Base-by-base conservation (phyloP, 1,140 invertebrate genomes). In the Steinernema khuongi region DNA sequence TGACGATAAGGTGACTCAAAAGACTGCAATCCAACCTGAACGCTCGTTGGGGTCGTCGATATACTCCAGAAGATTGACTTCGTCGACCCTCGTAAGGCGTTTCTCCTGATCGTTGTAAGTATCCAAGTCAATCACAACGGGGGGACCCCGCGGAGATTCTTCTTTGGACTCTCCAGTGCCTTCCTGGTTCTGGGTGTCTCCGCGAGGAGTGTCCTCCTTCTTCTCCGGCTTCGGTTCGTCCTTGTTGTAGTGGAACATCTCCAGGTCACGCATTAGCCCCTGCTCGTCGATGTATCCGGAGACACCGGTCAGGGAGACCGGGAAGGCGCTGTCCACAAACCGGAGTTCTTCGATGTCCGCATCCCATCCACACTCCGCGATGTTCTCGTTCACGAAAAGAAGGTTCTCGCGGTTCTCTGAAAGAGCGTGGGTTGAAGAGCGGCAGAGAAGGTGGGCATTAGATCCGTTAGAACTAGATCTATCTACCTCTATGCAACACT, bases 331-430 rank as follows among this genome's bases (percentile, higher is more conserved):
- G 36, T 66, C 74, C 7, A 22, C 22, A 26, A 33, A 19, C 2
- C 29, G 22, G 26, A 73, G 26, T 1, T 73, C 69, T 19, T 4
- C 60, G 14, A 31, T 19, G 18, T 33, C 22, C 1, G 26, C 68
- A 18, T 66, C 71, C 71, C 71, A 73, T 68, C 71, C 71, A 18
- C n/a, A 18, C 28, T 68, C 66, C 26, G 72, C 33, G 18, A 73
- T 70, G 26, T 70, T 30, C 19, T 68, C 66, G 22, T 17, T 1
- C 1, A 28, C 41, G 1, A 22, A 1, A 26, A 60, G 50, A 2
- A 60, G 22, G 2, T 26, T 7, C 50, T 11, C 11, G 22, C 14
- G 2, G 19, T 60, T 22, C 11, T 60, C 50, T 60, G 26, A 60
- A 60, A 11, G 4, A 60, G 26, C 36, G 7, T 41, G 36, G 36